phyloP scores from a whole-genome alignment of 2,113 vertebrate species.

The Triplophysa tibetana region DNA sequence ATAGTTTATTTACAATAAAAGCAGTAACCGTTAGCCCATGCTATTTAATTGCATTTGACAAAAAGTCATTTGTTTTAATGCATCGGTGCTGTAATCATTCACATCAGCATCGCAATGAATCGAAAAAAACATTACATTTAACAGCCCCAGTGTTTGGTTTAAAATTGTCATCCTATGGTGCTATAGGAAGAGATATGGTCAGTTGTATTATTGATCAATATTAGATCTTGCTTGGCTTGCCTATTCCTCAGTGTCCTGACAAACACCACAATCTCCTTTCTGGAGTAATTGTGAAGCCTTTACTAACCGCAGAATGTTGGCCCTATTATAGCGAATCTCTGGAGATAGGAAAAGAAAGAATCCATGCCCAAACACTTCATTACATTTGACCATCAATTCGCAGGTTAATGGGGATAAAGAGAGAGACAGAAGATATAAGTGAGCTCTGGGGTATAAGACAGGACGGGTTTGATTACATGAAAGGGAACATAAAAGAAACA shows the following conservation, averaged over 20 bases:
- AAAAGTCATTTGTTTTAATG: no score
- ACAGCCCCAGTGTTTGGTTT: no score
- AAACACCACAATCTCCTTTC: not conserved
- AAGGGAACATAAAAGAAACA: not conserved
- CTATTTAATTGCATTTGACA: no score
- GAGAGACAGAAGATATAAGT: not conserved
- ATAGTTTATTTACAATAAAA: no score
- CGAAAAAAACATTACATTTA: no score
- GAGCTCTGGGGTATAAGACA: not conserved
- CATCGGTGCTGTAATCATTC: no score
- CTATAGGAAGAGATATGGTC: no score
- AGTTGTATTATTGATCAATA: conserved; percentile 8
- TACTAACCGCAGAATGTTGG: not conserved
- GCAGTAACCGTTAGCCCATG: no score
- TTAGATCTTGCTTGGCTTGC: not conserved
- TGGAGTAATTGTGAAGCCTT: not conserved
- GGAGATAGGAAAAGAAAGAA: not conserved
- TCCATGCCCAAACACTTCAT: conserved; percentile 18
- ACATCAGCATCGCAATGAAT: no score
- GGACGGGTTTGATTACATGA: not conserved
- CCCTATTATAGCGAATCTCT: not conserved
- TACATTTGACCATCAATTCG: not conserved
- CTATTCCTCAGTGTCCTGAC: not conserved
- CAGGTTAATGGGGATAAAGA: not conserved
- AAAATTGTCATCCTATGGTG: no score